Conservation (phyloP, 2,797 vertebrate species). For the Platyrinchus mystaceus region DNA sequence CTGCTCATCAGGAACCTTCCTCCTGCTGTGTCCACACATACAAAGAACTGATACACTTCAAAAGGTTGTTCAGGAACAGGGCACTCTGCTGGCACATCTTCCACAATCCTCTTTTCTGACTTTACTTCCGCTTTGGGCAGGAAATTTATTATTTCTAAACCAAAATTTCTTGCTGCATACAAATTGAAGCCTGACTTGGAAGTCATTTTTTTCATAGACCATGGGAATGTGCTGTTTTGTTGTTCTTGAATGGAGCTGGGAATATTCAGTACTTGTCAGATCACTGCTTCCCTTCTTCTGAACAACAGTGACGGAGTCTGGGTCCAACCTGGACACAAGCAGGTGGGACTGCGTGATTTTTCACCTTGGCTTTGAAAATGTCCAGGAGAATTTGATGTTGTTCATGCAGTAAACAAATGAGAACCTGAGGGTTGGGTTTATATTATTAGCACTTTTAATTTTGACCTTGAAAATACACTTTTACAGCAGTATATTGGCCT, state of each 20-base stretch:
- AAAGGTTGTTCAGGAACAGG: neutral
- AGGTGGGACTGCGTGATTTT: neutral
- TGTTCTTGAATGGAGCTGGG: neutral
- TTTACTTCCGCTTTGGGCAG: neutral
- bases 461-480: neutral
- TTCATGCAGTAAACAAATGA: neutral
- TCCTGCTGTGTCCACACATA: rapidly evolving
- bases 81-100: neutral
- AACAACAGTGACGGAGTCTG: neutral
- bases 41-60: neutral
- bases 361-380: neutral
- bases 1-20: neutral
- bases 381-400: neutral
- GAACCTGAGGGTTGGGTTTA: neutral
- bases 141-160: neutral
- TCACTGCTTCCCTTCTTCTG: neutral
- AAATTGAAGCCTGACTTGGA: neutral
- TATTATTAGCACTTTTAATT: neutral
- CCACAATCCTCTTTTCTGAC: neutral
- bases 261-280: neutral
- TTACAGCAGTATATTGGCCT: rapidly evolving
- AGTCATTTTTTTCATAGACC: neutral
- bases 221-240: neutral
- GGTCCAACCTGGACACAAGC: neutral
- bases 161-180: neutral